Evolutionary conservation across 2,797 vertebrate genomes (phyloP).

Genomic region (Micromesistius poutassou): DNA sequence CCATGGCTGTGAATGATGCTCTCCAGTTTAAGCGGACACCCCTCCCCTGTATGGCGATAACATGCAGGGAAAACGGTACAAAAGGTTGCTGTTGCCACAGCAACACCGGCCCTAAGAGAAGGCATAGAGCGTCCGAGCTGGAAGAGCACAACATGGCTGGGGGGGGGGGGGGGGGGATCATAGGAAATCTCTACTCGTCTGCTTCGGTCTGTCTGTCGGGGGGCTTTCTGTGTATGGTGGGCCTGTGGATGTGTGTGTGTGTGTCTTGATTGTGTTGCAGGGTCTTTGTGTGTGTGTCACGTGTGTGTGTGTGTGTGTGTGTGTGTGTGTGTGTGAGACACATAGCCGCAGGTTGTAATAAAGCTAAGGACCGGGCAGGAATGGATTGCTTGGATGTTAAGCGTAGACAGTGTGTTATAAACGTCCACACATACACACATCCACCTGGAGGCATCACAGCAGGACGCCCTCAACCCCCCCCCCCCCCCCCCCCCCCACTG

Average conservation of each 20-base stretch:
- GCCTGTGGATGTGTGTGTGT: neutral
- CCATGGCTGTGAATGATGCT: neutral
- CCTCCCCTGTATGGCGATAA: conserved; percentile 2
- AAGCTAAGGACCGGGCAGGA: neutral
- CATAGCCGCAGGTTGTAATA: neutral
- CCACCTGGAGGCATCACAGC: neutral
- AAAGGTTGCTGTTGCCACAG: conserved; percentile 19
- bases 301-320: neutral
- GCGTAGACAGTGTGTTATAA: neutral
- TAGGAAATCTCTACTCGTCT: neutral
- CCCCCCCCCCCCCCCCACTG: neutral
- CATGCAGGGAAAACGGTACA: neutral
- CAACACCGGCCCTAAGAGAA: conserved; percentile 13
- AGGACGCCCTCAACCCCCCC: neutral
- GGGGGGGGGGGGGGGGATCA: neutral
- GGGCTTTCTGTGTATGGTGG: neutral
- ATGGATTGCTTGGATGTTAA: neutral
- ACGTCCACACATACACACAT: neutral
- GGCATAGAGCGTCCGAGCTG: neutral
- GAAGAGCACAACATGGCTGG: neutral
- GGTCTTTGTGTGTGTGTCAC: neutral
- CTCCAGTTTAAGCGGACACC: neutral
- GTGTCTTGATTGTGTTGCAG: neutral
- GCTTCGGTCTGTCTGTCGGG: neutral
- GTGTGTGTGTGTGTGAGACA: neutral